Conservation (phyloP, 2,797 vertebrate genomes). For the Mus caroli region DNA sequence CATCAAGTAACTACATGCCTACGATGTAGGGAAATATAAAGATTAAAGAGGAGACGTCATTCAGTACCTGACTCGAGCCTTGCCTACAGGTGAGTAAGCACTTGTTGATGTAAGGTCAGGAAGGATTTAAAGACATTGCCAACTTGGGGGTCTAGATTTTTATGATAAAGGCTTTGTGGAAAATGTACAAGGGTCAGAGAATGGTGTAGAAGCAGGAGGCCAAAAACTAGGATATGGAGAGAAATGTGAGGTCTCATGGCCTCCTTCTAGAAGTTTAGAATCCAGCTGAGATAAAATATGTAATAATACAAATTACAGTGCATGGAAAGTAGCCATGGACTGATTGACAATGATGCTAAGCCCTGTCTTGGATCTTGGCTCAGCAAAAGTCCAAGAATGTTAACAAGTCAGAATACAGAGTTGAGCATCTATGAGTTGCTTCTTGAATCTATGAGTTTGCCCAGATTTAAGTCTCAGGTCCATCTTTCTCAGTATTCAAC, state of each 20-base stretch:
- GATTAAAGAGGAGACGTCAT: not conserved
- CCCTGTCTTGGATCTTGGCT: not conserved
- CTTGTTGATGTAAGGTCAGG: not conserved
- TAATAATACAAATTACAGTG: not conserved
- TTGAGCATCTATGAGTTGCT: not conserved
- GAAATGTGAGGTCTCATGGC: not conserved
- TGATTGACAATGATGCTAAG: rapidly evolving
- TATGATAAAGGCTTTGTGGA: not conserved
- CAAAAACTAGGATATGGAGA: not conserved
- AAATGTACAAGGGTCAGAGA: not conserved
- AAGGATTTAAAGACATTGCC: not conserved
- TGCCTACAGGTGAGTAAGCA: not conserved
- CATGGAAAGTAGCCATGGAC: not conserved
- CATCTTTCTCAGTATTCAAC: not conserved
- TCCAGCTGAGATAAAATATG: not conserved
- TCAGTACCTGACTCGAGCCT: not conserved
- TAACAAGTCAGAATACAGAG: not conserved
- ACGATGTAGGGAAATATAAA: not conserved
- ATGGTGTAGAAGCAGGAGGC: not conserved
- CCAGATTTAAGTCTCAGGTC: not conserved
- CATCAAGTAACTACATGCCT: not conserved
- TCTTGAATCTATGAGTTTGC: not conserved
- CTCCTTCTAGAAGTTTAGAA: not conserved
- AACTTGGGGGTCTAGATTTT: not conserved
- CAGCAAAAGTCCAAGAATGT: not conserved